Conservation (phyloP, 2,113 vertebrate genomes). For the Propithecus coquereli region DNA sequence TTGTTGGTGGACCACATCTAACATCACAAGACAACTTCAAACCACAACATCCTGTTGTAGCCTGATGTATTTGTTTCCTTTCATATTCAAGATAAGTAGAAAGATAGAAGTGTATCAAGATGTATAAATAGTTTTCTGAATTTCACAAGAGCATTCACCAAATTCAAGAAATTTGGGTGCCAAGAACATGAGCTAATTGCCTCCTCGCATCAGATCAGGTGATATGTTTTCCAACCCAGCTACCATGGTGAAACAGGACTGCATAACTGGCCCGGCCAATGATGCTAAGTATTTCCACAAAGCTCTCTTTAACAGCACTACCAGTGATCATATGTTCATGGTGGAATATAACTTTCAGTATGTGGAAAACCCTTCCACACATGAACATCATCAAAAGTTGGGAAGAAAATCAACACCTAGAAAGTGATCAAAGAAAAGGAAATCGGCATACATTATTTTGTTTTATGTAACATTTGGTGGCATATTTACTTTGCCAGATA, state of each 20-base stretch:
- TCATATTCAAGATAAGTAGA: background rate
- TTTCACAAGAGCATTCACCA: background rate
- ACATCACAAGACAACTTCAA: background rate
- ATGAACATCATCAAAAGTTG: background rate
- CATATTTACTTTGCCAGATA: slow-evolving; percentile 21
- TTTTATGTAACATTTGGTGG: slow-evolving; percentile 6
- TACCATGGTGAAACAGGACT: background rate
- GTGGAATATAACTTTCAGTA: background rate
- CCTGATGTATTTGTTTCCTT: background rate
- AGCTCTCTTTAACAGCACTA: background rate
- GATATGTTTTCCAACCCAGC: background rate
- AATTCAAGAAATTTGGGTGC: background rate
- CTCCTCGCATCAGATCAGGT: background rate
- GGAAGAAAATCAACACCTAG: slow-evolving; percentile 32
- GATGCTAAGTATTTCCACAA: background rate
- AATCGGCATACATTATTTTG: background rate
- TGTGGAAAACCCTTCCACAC: background rate
- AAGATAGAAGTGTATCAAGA: background rate
- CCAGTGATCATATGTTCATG: background rate
- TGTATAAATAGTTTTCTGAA: background rate
- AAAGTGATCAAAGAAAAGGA: slow-evolving; percentile 24
- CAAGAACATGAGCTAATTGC: background rate
- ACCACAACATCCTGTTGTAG: background rate
- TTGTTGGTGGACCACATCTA: background rate
- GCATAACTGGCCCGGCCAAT: background rate